phyloP scores from a whole-genome alignment of 2,888 invertebrate genomes.

The Andrena bucephala region DNA sequence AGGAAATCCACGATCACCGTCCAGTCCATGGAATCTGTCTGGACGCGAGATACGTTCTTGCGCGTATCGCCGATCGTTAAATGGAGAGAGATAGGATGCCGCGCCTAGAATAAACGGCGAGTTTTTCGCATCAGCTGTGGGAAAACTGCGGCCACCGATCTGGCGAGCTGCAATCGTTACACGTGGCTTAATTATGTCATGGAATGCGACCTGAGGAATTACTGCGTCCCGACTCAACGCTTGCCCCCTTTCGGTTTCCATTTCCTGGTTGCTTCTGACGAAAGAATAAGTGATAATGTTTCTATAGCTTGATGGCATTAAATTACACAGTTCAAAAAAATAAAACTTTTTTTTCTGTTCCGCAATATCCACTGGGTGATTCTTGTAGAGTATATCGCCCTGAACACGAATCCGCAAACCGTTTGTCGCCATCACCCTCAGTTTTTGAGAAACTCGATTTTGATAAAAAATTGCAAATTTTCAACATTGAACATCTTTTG shows the following conservation, averaged over 20 bases:
- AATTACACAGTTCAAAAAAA: too few species aligned
- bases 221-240: constrained; percentile 1
- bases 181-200: constrained; percentile 38
- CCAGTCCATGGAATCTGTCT: constrained; percentile 16
- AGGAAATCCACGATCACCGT: constrained; percentile 23
- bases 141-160: constrained; percentile 50
- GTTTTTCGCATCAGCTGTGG: constrained; percentile 44
- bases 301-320: too few species aligned
- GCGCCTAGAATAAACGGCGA: constrained; percentile 37
- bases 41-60: constrained; percentile 12
- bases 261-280: background rate
- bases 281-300: background rate
- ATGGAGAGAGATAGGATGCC: constrained; percentile 48
- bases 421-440: too few species aligned
- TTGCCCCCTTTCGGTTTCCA: constrained; percentile 12
- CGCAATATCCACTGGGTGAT: too few species aligned
- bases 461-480: too few species aligned
- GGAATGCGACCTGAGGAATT: constrained; percentile 27
- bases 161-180: constrained; percentile 4
- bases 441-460: too few species aligned
- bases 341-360: too few species aligned
- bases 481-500: too few species aligned
- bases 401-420: too few species aligned
- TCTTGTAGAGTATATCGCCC: too few species aligned
- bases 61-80: constrained; percentile 17